Evolutionary conservation across 2,797 vertebrate species (phyloP).

Genomic region (Smutsia gigantea): DNA sequence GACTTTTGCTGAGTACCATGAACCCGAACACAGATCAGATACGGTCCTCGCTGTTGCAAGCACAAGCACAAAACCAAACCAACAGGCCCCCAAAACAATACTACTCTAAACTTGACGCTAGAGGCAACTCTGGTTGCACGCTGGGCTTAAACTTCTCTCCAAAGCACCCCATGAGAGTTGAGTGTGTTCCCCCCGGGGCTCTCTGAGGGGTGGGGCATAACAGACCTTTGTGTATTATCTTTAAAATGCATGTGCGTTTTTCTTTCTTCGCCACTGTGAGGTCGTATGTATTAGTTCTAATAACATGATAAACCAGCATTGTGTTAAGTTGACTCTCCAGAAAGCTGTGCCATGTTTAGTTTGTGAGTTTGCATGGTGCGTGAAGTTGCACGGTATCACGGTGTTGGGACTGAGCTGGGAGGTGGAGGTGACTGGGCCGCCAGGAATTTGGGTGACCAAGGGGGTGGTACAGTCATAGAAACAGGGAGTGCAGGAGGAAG

Average conservation of each 20-base stretch:
- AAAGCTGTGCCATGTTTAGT: not conserved
- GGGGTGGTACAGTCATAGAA: not conserved
- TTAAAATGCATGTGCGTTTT: rapidly evolving
- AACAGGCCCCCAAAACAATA: not conserved
- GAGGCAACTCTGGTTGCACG: not conserved
- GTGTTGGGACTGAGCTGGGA: not conserved
- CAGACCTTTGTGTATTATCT: not conserved
- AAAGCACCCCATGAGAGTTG: not conserved
- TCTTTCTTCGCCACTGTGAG: not conserved
- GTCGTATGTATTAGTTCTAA: rapidly evolving
- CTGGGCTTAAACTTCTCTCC: not conserved
- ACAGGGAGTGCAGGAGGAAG: not conserved
- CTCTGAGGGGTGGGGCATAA: rapidly evolving
- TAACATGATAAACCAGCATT: rapidly evolving
- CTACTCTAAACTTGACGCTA: not conserved
- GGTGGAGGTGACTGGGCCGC: rapidly evolving
- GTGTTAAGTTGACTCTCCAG: not conserved
- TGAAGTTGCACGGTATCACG: rapidly evolving
- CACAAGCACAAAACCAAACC: not conserved
- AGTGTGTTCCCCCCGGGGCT: not conserved
- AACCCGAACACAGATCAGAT: not conserved
- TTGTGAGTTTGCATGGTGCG: rapidly evolving
- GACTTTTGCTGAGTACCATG: not conserved
- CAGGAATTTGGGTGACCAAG: not conserved
- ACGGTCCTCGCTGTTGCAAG: not conserved